Conservation (phyloP, 2,113 vertebrate species). For the Enhydra lutris region DNA sequence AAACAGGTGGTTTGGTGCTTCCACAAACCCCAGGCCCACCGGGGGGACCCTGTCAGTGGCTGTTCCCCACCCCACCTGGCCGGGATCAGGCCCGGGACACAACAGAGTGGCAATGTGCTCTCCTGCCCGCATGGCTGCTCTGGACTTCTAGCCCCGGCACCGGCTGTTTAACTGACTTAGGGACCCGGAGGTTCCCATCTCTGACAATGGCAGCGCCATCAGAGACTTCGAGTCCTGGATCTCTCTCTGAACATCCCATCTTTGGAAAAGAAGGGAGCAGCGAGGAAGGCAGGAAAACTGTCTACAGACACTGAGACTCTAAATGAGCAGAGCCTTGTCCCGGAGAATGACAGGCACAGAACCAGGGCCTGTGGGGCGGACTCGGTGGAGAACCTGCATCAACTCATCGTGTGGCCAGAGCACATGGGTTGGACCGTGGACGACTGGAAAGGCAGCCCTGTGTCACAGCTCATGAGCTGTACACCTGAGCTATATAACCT, state of each 20-base stretch:
- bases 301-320: not conserved
- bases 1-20: slow-evolving; percentile 16
- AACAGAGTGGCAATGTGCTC: not conserved
- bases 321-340: not conserved
- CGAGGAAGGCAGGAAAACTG: not conserved
- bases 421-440: rapidly evolving
- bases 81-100: rapidly evolving
- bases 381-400: rapidly evolving
- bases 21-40: not conserved
- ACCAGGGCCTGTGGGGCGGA: rapidly evolving
- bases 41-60: rapidly evolving
- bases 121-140: not conserved
- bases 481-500: not conserved
- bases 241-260: not conserved
- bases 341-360: not conserved
- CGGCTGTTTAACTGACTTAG: not conserved
- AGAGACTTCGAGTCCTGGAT: not conserved
- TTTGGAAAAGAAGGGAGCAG: not conserved
- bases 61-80: not conserved
- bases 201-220: not conserved
- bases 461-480: not conserved
- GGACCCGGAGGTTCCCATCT: not conserved
- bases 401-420: rapidly evolving
- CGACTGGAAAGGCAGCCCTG: not conserved
- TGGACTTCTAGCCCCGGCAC: not conserved